These are phyloP conservation scores for Benthosema pterotum DNA, from an alignment of 2,797 vertebrate species.

Conservation along the genomic window DNA sequence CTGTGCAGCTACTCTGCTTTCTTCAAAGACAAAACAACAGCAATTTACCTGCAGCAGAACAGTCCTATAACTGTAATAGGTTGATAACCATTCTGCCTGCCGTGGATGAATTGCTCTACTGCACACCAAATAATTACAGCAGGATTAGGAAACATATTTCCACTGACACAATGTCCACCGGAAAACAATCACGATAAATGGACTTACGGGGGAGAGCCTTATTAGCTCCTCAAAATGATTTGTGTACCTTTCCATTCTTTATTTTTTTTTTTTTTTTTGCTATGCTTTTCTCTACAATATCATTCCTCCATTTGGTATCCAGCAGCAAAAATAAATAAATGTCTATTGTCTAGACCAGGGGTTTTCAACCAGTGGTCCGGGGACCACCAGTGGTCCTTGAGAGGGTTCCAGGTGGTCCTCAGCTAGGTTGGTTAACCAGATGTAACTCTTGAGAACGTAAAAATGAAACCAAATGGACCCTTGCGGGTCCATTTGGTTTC, in stretches of 20 bases:
- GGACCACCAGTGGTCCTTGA: no score
- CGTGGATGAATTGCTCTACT: conserved; percentile 57
- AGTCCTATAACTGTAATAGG: conserved; percentile 52
- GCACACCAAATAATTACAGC: conserved; percentile 36
- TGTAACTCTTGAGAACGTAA: no score
- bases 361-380: no score
- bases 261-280: no score
- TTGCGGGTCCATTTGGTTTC: no score
- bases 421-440: no score
- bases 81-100: conserved; percentile 54
- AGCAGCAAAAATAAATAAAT: no score
- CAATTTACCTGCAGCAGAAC: conserved; percentile 66
- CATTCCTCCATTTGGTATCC: no score
- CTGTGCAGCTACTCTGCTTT: conserved; percentile 62
- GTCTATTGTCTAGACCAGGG: no score
- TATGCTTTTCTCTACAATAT: no score
- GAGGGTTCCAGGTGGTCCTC: no score
- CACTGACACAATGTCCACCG: conserved; percentile 47
- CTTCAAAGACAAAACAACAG: conserved; percentile 73
- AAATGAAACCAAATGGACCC: no score
- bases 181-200: conserved; percentile 63
- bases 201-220: conserved; percentile 24
- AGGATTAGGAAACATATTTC: conserved; percentile 53
- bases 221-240: conserved; percentile 49
- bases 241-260: background rate